Evolutionary conservation across 2,797 vertebrate species (phyloP), one percentile per base, ranked within the genome.

Genomic region (Aselliscus stoliczkanus): DNA sequence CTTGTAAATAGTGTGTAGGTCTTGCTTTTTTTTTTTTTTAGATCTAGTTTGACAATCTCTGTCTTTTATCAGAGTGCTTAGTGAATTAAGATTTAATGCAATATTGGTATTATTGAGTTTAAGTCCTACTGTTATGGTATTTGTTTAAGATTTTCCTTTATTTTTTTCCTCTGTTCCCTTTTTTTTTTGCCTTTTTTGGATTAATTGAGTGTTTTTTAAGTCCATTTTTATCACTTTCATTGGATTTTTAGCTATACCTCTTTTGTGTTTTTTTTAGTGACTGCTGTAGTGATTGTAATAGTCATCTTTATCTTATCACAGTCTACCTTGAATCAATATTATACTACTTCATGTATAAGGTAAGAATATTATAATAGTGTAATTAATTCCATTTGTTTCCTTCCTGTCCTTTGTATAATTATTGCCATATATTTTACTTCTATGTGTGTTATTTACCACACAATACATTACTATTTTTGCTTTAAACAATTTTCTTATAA

Each of bases 261-360:
- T 88, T 94, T 92, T 94, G 87, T 95, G 88, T 96, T 97, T 95
- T 95, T 89, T 87, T 95, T 92, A 95, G 95, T 95, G 89, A 86
- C 88, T 94, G 92, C 92, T 90, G 64, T 92, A 96, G 84, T 94
- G 96, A 91, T 91, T 95, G 79, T 95, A 95, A 89, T 96, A 95
- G 88, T 89, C 94, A 96, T 58, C 92, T 94, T 96, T 94, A 94
- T 86, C 84, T 96, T 96, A 89, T 89, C 79, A 80, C 88, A 92
- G 84, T 94, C 94, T 94, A 69, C 92, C 84, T 94, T 96, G 94
- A 92, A 85, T 94, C 94, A 96, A 4, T 95, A 75, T 93, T 85
- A 76, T 80, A 80, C 88, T 94, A 62, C 92, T 91, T 72, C 93
- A 23, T 87, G 56, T 93, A 58, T 88, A 95, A 96, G 96, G 96